Conservation (phyloP, 2,797 vertebrate species). For the Hydrophis major region DNA sequence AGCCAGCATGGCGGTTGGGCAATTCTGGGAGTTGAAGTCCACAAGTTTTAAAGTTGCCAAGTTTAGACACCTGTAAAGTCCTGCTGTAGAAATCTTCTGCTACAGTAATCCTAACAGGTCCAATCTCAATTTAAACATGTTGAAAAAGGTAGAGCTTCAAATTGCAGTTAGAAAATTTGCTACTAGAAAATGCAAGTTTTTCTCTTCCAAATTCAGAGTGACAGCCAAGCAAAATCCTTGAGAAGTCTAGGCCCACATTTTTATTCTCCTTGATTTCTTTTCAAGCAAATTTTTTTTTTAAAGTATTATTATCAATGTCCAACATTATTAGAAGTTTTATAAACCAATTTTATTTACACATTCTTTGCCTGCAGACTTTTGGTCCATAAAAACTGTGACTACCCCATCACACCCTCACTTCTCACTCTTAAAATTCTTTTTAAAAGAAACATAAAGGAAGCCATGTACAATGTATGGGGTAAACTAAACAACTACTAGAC, state of each 20-base stretch:
- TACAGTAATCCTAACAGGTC: background rate
- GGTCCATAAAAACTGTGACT: background rate
- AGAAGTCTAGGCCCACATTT: background rate
- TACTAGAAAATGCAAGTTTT: background rate
- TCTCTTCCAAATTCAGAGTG: background rate
- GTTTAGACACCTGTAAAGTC: background rate
- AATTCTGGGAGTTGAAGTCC: no score
- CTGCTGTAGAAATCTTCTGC: background rate
- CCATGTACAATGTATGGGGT: background rate
- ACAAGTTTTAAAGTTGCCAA: no score
- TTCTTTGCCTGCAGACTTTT: background rate
- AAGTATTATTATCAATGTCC: background rate
- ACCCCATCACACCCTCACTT: background rate
- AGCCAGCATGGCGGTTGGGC: no score
- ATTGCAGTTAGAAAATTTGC: background rate
- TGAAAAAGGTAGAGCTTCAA: background rate
- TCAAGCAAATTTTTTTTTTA: background rate
- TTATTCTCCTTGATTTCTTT: background rate
- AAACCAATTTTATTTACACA: background rate
- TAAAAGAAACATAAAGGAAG: background rate
- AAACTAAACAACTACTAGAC: background rate
- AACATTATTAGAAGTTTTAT: background rate
- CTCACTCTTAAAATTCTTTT: background rate
- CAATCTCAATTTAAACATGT: background rate
- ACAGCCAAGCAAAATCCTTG: background rate